Percentiles rank a stretch among this genome's conserved stretches.
Evolutionary conservation across 1,140 invertebrate genomes (phyloP).

Genomic region (Lasioglossum albipes): DNA sequence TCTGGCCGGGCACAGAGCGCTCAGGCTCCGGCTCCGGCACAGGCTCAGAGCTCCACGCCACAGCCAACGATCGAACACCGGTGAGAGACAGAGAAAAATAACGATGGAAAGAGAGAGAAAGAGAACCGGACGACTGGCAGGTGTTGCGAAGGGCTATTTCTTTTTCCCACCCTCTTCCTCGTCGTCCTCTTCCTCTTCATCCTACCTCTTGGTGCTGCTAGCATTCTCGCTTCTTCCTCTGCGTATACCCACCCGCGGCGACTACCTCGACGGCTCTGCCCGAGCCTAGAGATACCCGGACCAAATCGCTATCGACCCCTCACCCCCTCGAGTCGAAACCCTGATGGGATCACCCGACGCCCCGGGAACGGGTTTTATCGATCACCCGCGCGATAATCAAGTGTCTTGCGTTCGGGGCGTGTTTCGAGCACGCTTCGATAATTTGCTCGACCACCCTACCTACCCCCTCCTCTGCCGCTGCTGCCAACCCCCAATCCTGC

Average conservation of each 20-base stretch:
- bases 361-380: neutral
- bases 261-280: neutral
- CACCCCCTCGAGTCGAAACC: neutral
- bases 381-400: neutral
- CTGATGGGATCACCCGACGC: neutral
- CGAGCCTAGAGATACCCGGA: neutral
- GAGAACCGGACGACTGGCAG: slow-evolving; percentile 15
- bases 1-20: slow-evolving; percentile 30
- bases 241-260: too few species aligned
- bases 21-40: neutral
- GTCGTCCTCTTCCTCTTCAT: too few species aligned
- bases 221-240: too few species aligned
- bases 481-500: neutral
- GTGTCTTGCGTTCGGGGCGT: neutral
- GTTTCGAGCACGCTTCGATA: neutral
- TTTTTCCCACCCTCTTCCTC: slow-evolving; percentile 7
- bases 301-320: slow-evolving; percentile 12
- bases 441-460: neutral
- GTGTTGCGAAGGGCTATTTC: slow-evolving; percentile 43
- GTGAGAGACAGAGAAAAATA: neutral
- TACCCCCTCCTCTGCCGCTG: too few species aligned
- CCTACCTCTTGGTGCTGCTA: neutral
- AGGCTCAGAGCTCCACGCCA: too few species aligned
- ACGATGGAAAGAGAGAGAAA: neutral
- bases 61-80: too few species aligned